Evolutionary conservation across 2,113 vertebrate genomes (phyloP), one percentile per base, ranked within the genome.

Genomic region (Uropsilus gracilis): DNA sequence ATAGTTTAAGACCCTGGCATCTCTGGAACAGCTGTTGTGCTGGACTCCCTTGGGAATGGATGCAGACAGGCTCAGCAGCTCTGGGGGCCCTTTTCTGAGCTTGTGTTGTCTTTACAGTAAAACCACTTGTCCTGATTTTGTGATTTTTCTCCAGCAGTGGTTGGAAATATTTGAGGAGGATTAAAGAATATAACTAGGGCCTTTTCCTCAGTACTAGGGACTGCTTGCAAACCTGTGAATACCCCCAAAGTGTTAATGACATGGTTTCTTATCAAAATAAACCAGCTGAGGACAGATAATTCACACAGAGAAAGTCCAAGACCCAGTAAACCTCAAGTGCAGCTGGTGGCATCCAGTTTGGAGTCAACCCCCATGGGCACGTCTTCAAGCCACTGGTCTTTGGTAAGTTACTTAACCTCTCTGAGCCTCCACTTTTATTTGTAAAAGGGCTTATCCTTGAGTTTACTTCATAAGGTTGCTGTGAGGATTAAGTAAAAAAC

Each of bases 141-240:
- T 91, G 50, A 66, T 93, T 95, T 95, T 90, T 53, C 48, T 91
- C 72, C 34, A 80, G 39, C 37, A 72, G 34, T 34, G 50, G 24
- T n/a, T 94, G 22, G 8, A 88, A 77, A 81, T 26, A 57, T 42
- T 69, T 14, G 28, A 81, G 6, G 13, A 59, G 26, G 44, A 91
- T 32, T 39, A 87, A 92, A 90, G 28, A 72, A 64, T 68, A 82
- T 34, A 39, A 48, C 68, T 34, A 22, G 17, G 3, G 9, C 30
- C 32, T 37, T 57, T 55, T 80, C 34, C 46, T 89, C 64, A 34
- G 44, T 42, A 30, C 10, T 44, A 4, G 53, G 61, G 18, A 77
- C 3, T 39, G 13, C 55, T 57, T 75, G 3, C 24, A 95, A 94
- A 75, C 14, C n/a, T 77, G 84, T 4, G 7, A 48, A 75, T 57